Evolutionary conservation across 1,140 invertebrate species (phyloP).

Genomic region (Idris sp.): DNA sequence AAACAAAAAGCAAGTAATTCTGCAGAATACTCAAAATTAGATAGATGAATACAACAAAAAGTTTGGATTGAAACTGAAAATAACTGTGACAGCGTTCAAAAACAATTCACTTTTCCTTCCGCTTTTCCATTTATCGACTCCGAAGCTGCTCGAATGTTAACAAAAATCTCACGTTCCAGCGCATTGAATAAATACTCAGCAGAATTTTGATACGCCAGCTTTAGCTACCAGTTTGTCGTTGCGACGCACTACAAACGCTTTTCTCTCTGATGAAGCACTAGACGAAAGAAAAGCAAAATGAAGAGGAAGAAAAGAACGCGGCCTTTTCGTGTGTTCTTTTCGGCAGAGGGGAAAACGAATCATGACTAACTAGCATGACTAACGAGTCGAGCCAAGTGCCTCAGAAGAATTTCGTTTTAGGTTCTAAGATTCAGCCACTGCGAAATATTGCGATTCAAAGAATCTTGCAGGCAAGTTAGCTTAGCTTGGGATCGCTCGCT

Average conservation of each 20-base stretch:
- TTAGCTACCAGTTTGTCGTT: no score
- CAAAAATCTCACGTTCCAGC: constrained; percentile 47
- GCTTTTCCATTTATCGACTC: constrained; percentile 23
- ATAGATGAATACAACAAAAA: constrained; percentile 5
- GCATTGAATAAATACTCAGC: constrained; percentile 43
- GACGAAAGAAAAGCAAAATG: constrained; percentile 35
- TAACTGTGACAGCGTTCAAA: constrained; percentile 14
- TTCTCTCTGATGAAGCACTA: constrained; percentile 50
- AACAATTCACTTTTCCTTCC: constrained; percentile 20
- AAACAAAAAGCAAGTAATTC: no score
- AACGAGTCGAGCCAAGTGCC: constrained; percentile 73
- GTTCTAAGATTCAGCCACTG: constrained; percentile 37
- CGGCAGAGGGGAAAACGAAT: constrained; percentile 57
- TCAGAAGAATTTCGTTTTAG: constrained; percentile 69
- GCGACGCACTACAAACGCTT: no score
- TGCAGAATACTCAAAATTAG: no score
- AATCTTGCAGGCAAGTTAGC: constrained; percentile 54
- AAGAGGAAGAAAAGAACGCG: constrained; percentile 28
- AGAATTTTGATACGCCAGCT: constrained; percentile 50
- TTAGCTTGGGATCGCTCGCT: constrained; percentile 46
- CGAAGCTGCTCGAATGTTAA: constrained; percentile 11
- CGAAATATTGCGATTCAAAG: constrained; percentile 59
- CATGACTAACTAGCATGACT: constrained; percentile 74
- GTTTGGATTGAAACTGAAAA: background rate
- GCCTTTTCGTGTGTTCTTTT: no score